Conservation (phyloP, 2,797 vertebrate species). For the Sebastes taczanowskii region DNA sequence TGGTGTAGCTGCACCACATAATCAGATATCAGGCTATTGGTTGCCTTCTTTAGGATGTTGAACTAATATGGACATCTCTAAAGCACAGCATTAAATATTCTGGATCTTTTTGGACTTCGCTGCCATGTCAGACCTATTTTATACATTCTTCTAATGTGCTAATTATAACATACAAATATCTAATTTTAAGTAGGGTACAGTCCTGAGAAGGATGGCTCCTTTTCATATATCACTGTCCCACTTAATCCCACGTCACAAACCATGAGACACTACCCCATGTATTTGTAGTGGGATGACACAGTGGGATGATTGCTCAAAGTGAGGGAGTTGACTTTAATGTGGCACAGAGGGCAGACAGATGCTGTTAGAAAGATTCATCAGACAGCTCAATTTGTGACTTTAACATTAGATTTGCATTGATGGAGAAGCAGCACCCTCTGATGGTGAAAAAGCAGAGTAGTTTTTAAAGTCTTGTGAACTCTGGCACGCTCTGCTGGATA, state of each 20-base stretch:
- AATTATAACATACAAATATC: background rate
- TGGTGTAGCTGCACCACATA: background rate
- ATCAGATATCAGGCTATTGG: background rate
- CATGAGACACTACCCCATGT: background rate
- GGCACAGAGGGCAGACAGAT: background rate
- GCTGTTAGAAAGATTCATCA: background rate
- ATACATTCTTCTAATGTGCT: background rate
- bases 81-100: background rate
- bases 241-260: background rate
- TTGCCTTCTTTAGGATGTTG: background rate
- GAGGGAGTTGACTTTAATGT: background rate
- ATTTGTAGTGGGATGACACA: background rate
- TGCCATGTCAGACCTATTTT: background rate
- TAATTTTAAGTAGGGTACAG: background rate
- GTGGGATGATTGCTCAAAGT: background rate
- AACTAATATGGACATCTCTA: background rate
- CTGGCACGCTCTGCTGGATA: constrained; percentile 37
- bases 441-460: constrained; percentile 17
- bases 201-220: background rate
- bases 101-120: background rate
- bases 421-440: constrained; percentile 36
- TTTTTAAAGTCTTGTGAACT: background rate
- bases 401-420: background rate
- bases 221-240: background rate
- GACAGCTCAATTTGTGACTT: constrained; percentile 24